phyloP scores from a whole-genome alignment of 2,888 invertebrate species.

The Ditula angustiorana region DNA sequence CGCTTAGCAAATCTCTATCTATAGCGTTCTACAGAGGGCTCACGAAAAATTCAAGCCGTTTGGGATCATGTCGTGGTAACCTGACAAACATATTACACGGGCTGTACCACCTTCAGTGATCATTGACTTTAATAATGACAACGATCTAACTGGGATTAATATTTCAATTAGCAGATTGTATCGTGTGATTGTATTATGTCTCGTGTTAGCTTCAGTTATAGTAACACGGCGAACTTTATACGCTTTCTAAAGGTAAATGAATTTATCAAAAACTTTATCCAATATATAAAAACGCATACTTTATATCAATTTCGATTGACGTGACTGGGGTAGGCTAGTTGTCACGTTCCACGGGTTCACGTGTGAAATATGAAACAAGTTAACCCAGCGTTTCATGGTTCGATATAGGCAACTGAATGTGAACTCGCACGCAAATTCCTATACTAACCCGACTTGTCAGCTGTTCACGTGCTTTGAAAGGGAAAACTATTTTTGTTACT shows the following conservation, averaged over 20 bases:
- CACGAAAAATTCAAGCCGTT: no score
- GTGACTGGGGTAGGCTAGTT: background rate
- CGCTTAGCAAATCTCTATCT: no score
- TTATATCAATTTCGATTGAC: background rate
- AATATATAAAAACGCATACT: background rate
- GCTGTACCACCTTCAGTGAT: no score
- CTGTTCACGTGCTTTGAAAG: conserved; percentile 1
- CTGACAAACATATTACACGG: no score
- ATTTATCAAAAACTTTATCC: background rate
- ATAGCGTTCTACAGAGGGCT: no score
- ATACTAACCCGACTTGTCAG: conserved; percentile 7
- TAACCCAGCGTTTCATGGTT: background rate
- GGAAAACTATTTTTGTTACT: background rate
- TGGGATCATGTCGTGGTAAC: no score
- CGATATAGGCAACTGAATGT: background rate
- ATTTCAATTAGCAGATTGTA: no score
- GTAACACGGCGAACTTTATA: no score
- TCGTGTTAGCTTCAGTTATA: no score
- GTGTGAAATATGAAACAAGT: conserved; percentile 6
- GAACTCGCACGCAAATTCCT: conserved; percentile 25
- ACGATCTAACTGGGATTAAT: no score
- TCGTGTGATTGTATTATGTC: no score
- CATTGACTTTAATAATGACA: no score
- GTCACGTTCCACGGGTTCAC: background rate
- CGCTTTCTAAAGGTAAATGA: background rate